Percentiles rank a stretch among this genome's conserved stretches.
Evolutionary conservation across 2,888 invertebrate species (phyloP).

Genomic region (Ariolimax columbianus): DNA sequence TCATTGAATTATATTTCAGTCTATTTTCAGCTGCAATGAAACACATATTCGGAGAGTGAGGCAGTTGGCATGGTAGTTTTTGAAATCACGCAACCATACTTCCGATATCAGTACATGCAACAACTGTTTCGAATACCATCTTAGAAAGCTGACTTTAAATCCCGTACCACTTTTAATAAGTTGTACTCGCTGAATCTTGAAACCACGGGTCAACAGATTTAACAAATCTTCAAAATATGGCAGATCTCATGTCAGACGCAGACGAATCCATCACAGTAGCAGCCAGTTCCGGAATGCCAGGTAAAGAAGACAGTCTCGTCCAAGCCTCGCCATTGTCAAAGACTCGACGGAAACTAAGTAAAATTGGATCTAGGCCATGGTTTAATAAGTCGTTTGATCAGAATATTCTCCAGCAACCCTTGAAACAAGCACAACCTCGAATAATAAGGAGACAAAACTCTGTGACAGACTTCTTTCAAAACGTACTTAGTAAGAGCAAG

Average conservation of each 20-base stretch:
- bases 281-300: no score
- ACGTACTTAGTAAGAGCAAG: conserved; percentile 51
- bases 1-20: not conserved
- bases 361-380: conserved; percentile 35
- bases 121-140: no score
- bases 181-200: not conserved
- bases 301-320: not conserved
- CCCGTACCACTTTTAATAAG: no score
- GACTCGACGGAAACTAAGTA: conserved; percentile 3
- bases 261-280: not conserved
- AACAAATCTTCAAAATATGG: not conserved
- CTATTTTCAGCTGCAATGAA: not conserved
- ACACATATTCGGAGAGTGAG: not conserved
- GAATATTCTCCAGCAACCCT: not conserved
- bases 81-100: no score
- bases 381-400: conserved; percentile 52
- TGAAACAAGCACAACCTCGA: not conserved
- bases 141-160: no score
- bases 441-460: conserved; percentile 50
- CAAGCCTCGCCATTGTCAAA: not conserved
- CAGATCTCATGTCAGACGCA: not conserved
- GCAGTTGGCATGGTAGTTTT: not conserved
- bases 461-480: conserved; percentile 53
- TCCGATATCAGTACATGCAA: no score
- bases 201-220: not conserved